Conservation (phyloP, 2,888 invertebrate species). For the Sarcophaga variegata region DNA sequence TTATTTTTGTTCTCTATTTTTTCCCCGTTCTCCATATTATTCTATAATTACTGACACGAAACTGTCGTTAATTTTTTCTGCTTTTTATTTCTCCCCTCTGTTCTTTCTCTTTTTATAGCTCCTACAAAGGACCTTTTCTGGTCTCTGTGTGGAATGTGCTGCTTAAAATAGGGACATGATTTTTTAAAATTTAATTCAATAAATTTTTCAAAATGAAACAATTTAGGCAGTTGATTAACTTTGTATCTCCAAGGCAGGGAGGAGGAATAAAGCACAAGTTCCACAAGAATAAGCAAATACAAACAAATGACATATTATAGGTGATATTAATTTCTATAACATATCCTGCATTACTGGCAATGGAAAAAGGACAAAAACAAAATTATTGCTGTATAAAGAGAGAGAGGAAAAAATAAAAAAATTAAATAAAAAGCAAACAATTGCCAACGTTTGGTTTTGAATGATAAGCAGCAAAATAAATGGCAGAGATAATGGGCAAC, state of each 20-base stretch:
- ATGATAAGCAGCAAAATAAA: constrained; percentile 78
- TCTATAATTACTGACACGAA: background rate
- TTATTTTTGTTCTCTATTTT: too few species aligned
- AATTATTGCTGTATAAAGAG: constrained; percentile 47
- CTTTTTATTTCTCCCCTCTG: background rate
- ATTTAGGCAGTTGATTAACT: constrained; percentile 78
- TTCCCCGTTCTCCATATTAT: background rate
- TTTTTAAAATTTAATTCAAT: background rate
- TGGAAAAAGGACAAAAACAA: constrained; percentile 18
- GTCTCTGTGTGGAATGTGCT: too few species aligned
- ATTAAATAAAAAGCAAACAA: constrained; percentile 60
- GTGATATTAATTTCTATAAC: constrained; percentile 59
- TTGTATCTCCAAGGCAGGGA: constrained; percentile 69
- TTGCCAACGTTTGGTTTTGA: constrained; percentile 77
- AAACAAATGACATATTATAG: constrained; percentile 66
- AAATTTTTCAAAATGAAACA: constrained; percentile 2
- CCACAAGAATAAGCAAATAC: constrained; percentile 64
- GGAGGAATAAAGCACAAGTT: constrained; percentile 21
- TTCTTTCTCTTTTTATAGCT: too few species aligned
- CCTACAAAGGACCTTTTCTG: too few species aligned
- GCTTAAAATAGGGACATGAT: too few species aligned
- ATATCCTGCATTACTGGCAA: constrained; percentile 39
- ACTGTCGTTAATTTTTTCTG: background rate
- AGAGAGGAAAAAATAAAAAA: background rate
- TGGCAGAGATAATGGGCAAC: constrained; percentile 64